phyloP scores from a whole-genome alignment of 2,797 vertebrate species.

The Enteromius treurensis region DNA sequence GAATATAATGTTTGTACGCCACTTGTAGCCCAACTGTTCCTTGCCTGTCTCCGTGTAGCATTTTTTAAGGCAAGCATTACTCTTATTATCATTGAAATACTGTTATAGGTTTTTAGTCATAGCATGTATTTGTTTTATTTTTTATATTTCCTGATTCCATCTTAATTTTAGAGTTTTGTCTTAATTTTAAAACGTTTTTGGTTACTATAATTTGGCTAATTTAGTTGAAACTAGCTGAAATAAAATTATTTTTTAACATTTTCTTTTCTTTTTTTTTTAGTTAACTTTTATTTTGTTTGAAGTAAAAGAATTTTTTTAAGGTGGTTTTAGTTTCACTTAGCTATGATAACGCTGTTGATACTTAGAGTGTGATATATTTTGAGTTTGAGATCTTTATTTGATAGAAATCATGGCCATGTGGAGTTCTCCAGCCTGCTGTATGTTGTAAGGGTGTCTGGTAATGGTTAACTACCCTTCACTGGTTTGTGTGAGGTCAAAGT shows the following conservation, averaged over 20 bases:
- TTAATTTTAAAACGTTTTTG: background rate
- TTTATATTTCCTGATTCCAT: background rate
- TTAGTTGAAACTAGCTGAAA: background rate
- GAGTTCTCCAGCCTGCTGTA: background rate
- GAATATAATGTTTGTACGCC: background rate
- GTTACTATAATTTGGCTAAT: background rate
- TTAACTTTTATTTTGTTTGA: background rate
- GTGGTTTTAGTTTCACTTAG: background rate
- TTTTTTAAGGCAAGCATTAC: background rate
- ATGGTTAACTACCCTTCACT: conserved; percentile 33
- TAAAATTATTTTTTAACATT: background rate
- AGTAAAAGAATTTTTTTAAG: background rate
- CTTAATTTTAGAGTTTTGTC: background rate
- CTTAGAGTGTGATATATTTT: background rate
- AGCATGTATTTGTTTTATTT: background rate
- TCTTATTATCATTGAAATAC: background rate
- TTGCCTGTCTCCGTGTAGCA: background rate
- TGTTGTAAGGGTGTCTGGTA: conserved; percentile 16
- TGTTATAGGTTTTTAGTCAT: background rate
- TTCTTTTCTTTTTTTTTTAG: background rate
- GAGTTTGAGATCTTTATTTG: background rate
- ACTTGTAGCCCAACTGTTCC: background rate
- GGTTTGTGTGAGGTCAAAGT: conserved; percentile 41
- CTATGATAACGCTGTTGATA: background rate
- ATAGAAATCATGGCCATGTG: background rate